Percentiles rank a stretch among this genome's conserved stretches.
These are phyloP conservation scores for Xanthia togata DNA, from an alignment of 2,888 invertebrate species.

Conservation along the genomic window DNA sequence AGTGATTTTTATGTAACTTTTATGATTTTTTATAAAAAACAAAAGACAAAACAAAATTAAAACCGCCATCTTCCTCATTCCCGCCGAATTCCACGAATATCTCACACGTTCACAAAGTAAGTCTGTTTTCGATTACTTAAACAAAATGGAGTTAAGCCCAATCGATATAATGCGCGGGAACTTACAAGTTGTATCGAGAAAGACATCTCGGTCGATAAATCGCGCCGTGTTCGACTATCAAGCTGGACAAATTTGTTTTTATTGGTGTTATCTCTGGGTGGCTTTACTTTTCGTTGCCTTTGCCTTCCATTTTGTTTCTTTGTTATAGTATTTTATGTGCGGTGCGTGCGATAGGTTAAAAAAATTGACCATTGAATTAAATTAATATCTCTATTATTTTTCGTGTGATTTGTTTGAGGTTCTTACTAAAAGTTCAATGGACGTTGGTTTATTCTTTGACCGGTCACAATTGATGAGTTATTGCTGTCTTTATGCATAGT, in stretches of 20 bases:
- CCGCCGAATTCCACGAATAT: slow-evolving; percentile 46
- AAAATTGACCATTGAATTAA: slow-evolving; percentile 59
- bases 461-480: slow-evolving; percentile 23
- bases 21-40: background rate
- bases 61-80: slow-evolving; percentile 21
- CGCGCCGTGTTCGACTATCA: slow-evolving; percentile 83
- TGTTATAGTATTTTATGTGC: slow-evolving; percentile 66
- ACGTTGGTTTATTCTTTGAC: slow-evolving; percentile 19
- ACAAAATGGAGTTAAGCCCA: slow-evolving; percentile 71
- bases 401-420: slow-evolving; percentile 31
- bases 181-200: slow-evolving; percentile 82
- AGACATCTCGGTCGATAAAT: slow-evolving; percentile 87
- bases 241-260: slow-evolving; percentile 86
- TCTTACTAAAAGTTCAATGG: slow-evolving; percentile 46
- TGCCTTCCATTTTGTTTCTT: slow-evolving; percentile 70
- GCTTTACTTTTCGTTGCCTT: slow-evolving; percentile 80
- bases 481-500: slow-evolving; percentile 4
- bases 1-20: too few species aligned
- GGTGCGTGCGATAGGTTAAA: slow-evolving; percentile 56
- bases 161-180: slow-evolving; percentile 74
- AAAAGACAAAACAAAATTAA: background rate
- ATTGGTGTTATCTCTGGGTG: slow-evolving; percentile 88
- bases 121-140: slow-evolving; percentile 64
- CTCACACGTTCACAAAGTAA: slow-evolving; percentile 44
- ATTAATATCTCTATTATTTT: slow-evolving; percentile 69